phyloP scores from a whole-genome alignment of 2,797 vertebrate species.

The Epinephelus malabaricus region DNA sequence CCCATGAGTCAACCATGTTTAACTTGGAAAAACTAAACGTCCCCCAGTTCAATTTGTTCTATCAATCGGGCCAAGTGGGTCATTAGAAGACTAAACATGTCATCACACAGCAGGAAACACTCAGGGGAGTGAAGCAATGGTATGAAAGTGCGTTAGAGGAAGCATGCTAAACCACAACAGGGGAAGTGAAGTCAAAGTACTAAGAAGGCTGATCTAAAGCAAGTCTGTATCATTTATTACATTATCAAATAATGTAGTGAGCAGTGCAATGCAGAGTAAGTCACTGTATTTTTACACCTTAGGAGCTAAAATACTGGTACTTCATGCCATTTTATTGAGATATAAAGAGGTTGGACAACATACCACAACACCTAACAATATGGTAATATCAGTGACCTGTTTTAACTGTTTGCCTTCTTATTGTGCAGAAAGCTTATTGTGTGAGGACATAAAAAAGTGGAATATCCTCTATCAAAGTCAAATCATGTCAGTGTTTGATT shows the following conservation, averaged over 20 bases:
- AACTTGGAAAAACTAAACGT: neutral
- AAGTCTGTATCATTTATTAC: neutral
- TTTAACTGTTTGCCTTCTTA: too few relatives aligned
- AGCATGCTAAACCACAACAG: constrained; percentile 62
- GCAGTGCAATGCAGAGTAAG: neutral
- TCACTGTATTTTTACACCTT: neutral
- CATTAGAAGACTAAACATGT: constrained; percentile 25
- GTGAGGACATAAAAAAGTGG: neutral
- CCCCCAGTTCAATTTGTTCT: neutral
- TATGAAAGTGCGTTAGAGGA: constrained; percentile 46
- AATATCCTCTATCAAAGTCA: neutral
- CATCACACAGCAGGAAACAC: constrained; percentile 53
- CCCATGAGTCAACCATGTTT: neutral
- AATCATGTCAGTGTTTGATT: neutral
- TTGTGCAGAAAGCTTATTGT: neutral
- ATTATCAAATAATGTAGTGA: constrained; percentile 8
- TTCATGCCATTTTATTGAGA: neutral
- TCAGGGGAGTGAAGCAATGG: constrained; percentile 51
- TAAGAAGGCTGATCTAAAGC: constrained; percentile 16
- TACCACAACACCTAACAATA: neutral
- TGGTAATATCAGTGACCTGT: too few relatives aligned
- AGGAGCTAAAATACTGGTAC: neutral
- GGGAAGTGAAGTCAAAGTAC: constrained; percentile 58
- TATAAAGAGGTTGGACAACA: neutral
- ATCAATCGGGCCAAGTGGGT: neutral